Evolutionary conservation across 2,113 vertebrate genomes (phyloP).

Genomic region (Thunnus thynnus): DNA sequence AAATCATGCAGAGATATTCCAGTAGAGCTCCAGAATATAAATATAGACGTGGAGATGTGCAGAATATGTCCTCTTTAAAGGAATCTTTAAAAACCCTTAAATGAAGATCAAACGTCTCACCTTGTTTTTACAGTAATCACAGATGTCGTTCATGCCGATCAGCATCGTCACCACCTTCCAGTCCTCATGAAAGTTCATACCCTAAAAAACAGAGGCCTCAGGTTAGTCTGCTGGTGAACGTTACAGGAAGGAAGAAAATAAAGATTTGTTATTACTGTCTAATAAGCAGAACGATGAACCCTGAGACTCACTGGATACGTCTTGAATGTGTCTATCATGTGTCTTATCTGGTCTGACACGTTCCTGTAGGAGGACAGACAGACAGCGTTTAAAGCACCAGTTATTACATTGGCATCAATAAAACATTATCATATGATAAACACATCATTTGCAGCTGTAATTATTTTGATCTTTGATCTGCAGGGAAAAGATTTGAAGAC

Average conservation of each 20-base stretch:
- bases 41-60: too few species aligned
- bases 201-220: conserved; percentile 45
- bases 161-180: conserved; percentile 82
- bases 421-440: background rate
- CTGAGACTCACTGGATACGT: conserved; percentile 67
- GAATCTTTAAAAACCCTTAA: too few species aligned
- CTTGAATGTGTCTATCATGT: conserved; percentile 76
- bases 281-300: background rate
- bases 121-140: conserved; percentile 81
- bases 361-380: conserved; percentile 54
- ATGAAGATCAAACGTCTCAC: conserved; percentile 28
- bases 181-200: conserved; percentile 75
- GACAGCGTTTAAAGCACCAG: background rate
- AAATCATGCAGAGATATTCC: too few species aligned
- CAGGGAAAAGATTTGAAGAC: too few species aligned
- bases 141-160: conserved; percentile 82
- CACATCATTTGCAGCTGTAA: background rate
- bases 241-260: background rate
- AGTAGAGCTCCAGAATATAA: too few species aligned
- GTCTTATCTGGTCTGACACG: conserved; percentile 71
- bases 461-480: conserved; percentile 12
- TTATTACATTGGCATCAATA: background rate
- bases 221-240: background rate
- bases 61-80: too few species aligned
- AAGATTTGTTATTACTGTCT: background rate